Evolutionary conservation across 1,140 invertebrate species (phyloP).

Genomic region (Heliconius hermathena): DNA sequence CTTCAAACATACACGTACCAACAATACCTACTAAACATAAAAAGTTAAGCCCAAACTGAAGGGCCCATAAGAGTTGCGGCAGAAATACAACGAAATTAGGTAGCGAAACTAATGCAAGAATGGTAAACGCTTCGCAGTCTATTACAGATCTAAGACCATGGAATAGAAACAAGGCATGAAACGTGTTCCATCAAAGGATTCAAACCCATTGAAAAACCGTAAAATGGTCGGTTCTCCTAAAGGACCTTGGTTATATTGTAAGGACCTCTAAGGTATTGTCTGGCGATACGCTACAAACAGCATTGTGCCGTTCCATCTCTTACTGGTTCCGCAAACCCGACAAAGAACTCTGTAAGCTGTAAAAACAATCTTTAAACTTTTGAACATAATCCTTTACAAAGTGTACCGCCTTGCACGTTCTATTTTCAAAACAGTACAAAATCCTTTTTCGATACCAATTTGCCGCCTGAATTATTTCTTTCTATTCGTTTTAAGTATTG

Average conservation of each 20-base stretch:
- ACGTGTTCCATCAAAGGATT: conserved; percentile 70
- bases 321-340: conserved; percentile 57
- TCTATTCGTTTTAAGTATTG: conserved; percentile 53
- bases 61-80: conserved; percentile 22
- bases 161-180: conserved; percentile 71
- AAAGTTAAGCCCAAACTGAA: conserved; percentile 10
- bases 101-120: conserved; percentile 41
- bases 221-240: conserved; percentile 60
- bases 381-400: conserved; percentile 73
- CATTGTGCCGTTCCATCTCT: conserved; percentile 54
- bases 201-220: conserved; percentile 69
- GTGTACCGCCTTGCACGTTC: conserved; percentile 57
- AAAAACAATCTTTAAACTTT: conserved; percentile 76
- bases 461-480: conserved; percentile 69
- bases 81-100: conserved; percentile 34
- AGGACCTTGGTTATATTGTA: conserved; percentile 32
- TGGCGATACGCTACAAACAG: not conserved
- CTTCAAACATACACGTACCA: not conserved
- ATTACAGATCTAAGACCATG: conserved; percentile 64
- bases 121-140: conserved; percentile 48
- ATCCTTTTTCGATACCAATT: conserved; percentile 77
- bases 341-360: conserved; percentile 75
- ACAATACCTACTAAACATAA: not conserved
- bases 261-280: conserved; percentile 44
- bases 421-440: conserved; percentile 80